phyloP scores from a whole-genome alignment of 2,888 invertebrate genomes.

The Metacarcinus magister region DNA sequence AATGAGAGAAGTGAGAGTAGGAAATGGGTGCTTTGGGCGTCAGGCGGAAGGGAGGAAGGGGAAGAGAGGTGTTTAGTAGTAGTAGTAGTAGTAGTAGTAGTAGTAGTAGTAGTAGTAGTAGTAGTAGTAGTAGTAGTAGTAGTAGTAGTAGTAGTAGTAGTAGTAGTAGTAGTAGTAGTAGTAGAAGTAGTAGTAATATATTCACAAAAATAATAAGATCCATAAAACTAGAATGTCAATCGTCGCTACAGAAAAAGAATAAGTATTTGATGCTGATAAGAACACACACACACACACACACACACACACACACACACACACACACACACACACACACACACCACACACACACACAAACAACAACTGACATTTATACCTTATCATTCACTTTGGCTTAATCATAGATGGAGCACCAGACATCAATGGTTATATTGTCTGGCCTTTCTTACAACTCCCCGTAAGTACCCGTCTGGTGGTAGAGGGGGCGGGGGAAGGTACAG shows the following conservation, averaged over 20 bases:
- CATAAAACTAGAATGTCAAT: too few species aligned
- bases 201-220: too few species aligned
- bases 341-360: not conserved
- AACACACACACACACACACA: slow-evolving; percentile 4
- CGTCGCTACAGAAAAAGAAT: too few species aligned
- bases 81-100: too few species aligned
- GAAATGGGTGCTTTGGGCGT: not conserved
- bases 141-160: too few species aligned
- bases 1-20: not conserved
- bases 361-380: not conserved
- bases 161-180: too few species aligned
- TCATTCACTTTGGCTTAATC: not conserved
- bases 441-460: not conserved
- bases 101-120: too few species aligned
- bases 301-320: slow-evolving; percentile 12
- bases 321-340: not conserved
- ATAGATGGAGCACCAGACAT: not conserved
- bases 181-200: too few species aligned
- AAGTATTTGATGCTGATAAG: too few species aligned
- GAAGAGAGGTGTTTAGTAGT: not conserved
- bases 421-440: not conserved
- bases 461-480: not conserved
- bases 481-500: not conserved
- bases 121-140: too few species aligned
- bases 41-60: not conserved